Evolutionary conservation across 2,113 vertebrate genomes (phyloP).

Genomic region (Epinephelus lanceolatus): DNA sequence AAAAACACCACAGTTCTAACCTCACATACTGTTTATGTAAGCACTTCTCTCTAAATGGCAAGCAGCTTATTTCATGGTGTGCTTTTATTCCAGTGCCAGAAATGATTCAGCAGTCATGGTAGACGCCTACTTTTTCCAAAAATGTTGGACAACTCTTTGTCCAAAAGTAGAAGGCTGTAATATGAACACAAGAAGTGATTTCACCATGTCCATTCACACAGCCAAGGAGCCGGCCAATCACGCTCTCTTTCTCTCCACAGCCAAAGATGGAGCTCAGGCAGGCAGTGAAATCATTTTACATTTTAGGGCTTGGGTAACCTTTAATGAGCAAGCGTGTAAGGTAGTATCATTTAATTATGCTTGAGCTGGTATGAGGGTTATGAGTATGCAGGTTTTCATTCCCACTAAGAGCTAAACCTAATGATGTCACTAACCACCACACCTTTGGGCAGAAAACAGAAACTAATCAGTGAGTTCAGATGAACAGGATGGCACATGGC

Average conservation of each 20-base stretch:
- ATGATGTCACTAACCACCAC: background rate
- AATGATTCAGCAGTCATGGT: constrained; percentile 39
- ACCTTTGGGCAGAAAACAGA: background rate
- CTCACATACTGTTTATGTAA: constrained; percentile 27
- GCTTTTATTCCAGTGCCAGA: constrained; percentile 41
- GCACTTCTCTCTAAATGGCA: constrained; percentile 12
- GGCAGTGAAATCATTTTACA: background rate
- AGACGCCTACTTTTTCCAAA: constrained; percentile 33
- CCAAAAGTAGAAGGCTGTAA: constrained; percentile 29
- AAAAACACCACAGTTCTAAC: constrained; percentile 7
- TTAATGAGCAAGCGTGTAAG: background rate
- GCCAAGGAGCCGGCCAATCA: background rate
- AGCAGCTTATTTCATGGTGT: constrained; percentile 21
- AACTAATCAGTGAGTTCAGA: background rate
- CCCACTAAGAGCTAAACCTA: background rate
- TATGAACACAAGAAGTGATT: constrained; percentile 32
- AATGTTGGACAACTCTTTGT: constrained; percentile 26
- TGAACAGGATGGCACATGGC: background rate
- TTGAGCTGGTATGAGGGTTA: background rate
- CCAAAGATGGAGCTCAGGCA: constrained; percentile 14
- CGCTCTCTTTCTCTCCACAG: background rate
- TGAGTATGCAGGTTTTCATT: background rate
- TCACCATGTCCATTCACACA: constrained; percentile 21
- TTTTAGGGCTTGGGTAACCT: background rate
- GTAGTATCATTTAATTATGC: background rate